Evolutionary conservation across 2,888 invertebrate genomes (phyloP).

Genomic region (Epinotia bilunana): DNA sequence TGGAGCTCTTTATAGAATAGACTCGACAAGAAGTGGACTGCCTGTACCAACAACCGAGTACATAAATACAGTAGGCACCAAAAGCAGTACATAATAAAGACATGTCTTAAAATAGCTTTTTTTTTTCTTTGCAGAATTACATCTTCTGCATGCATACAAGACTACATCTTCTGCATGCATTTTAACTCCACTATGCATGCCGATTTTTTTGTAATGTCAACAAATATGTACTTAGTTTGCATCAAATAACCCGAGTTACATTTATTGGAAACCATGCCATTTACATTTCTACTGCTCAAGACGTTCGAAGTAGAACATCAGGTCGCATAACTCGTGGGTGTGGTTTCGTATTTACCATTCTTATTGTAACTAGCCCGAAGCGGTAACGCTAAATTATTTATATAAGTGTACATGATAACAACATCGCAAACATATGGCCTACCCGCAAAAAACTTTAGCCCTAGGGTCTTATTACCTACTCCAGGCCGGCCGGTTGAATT

Average conservation of each 20-base stretch:
- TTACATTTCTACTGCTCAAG: not conserved
- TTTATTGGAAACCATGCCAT: not conserved
- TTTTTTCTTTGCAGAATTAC: no score
- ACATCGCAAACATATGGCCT: conserved; percentile 52
- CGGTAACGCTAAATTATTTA: conserved; percentile 42
- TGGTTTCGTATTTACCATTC: conserved; percentile 34
- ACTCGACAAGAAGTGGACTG: no score
- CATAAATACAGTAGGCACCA: no score
- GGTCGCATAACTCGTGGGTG: conserved; percentile 26
- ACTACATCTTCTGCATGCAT: no score
- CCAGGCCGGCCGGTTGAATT: conserved; percentile 44
- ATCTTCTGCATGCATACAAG: no score
- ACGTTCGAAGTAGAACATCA: conserved; percentile 9
- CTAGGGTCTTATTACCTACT: conserved; percentile 51
- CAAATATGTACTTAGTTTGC: no score
- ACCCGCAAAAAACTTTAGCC: conserved; percentile 51
- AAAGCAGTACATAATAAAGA: no score
- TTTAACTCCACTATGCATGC: no score
- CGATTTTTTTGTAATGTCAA: no score
- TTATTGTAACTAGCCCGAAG: conserved; percentile 40
- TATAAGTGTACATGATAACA: conserved; percentile 48
- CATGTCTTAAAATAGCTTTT: no score
- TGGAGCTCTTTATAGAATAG: no score
- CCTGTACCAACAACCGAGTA: no score
- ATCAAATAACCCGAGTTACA: not conserved